Conservation (phyloP, 1,140 invertebrate species). For the Philotrypesis tridentata region DNA sequence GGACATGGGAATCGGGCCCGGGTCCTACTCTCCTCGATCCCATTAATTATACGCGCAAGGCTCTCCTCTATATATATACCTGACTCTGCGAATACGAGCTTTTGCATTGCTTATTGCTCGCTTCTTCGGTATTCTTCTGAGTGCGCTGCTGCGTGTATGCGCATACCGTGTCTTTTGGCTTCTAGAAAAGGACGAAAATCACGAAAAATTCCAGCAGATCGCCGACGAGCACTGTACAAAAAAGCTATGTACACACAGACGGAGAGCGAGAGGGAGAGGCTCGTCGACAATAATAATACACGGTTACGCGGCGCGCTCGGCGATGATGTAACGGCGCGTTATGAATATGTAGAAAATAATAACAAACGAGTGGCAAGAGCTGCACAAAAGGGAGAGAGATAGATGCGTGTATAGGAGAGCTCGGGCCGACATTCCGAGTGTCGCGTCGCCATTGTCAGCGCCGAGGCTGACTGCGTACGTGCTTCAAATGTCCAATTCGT, state of each 20-base stretch:
- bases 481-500: slow-evolving; percentile 55
- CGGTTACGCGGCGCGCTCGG: slow-evolving; percentile 51
- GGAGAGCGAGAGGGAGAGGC: slow-evolving; percentile 39
- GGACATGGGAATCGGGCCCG: slow-evolving; percentile 63
- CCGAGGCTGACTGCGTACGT: slow-evolving; percentile 53
- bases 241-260: neutral
- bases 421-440: slow-evolving; percentile 47
- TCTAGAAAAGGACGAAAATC: neutral
- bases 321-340: slow-evolving; percentile 63
- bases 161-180: no score
- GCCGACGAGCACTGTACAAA: slow-evolving; percentile 8
- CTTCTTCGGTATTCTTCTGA: no score
- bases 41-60: slow-evolving; percentile 47
- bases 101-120: neutral
- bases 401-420: slow-evolving; percentile 7
- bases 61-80: neutral
- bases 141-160: no score
- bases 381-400: neutral
- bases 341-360: slow-evolving; percentile 69
- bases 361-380: slow-evolving; percentile 49
- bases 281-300: slow-evolving; percentile 52
- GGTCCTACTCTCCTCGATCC: slow-evolving; percentile 37
- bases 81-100: neutral
- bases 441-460: slow-evolving; percentile 44
- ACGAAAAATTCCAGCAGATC: neutral